A percentile compares a stretch with the other conserved stretches of the same genome.
phyloP scores from a whole-genome alignment of 2,797 vertebrate species.

The Microctenopoma lineatum region DNA sequence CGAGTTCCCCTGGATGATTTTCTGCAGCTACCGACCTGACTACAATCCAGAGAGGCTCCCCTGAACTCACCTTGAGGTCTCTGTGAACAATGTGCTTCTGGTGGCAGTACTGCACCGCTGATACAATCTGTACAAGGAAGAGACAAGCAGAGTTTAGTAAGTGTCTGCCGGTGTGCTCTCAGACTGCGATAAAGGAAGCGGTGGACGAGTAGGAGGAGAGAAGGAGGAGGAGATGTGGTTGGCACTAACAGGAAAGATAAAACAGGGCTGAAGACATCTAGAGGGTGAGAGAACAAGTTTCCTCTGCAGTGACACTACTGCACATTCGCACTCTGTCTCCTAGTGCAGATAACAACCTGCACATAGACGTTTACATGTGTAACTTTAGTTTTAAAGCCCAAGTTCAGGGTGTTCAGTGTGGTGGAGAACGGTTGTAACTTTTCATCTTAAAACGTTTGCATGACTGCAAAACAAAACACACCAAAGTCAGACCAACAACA shows the following conservation, averaged over 20 bases:
- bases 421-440: neutral
- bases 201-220: constrained; percentile 29
- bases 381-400: neutral
- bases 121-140: constrained; percentile 89
- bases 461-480: too few species aligned
- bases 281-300: constrained; percentile 29
- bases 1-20: neutral
- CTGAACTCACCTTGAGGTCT: constrained; percentile 93
- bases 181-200: constrained; percentile 58
- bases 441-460: neutral
- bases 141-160: constrained; percentile 33
- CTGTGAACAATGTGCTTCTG: constrained; percentile 98
- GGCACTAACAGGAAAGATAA: constrained; percentile 44
- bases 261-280: constrained; percentile 22
- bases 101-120: constrained; percentile 98
- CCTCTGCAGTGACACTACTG: constrained; percentile 3
- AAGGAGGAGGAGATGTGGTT: constrained; percentile 49
- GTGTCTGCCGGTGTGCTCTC: constrained; percentile 16
- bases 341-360: neutral
- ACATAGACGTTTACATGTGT: neutral
- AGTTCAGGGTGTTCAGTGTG: neutral
- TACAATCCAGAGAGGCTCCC: neutral
- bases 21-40: neutral
- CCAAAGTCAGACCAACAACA: too few species aligned
- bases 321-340: neutral